Base-by-base conservation (phyloP, 2,797 vertebrate species). In the Callimico goeldii region DNA sequence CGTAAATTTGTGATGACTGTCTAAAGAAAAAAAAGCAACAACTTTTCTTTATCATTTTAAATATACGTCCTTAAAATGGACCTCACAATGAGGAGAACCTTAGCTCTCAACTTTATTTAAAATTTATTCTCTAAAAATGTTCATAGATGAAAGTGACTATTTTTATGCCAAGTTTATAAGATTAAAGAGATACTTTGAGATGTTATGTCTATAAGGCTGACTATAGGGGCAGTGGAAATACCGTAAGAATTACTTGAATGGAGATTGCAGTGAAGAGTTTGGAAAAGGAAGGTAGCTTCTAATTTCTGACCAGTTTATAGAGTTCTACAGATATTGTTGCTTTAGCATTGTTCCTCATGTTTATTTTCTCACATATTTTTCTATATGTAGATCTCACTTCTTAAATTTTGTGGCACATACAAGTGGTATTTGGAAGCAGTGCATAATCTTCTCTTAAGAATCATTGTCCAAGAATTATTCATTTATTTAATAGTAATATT, bases 171-270 rank as follows among this genome's bases (percentile, higher is more conserved):
- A 76, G 15, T 24, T 6, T 13, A 2, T 48, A 7, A 1, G 15
- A 41, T 55, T 15, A 81, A 85, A 76, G 33, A 58, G 10, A 9
- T 67, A 30, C 26, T 70, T 41, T 39, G 58, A 72, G 55, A 50
- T 8, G 24, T 6, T 4, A 36, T 19, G 2, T n/a, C 11, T 80
- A 2, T 55, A 36, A 83, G 15, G 24, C n/a, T 50, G n/a, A 75
- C 2, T 20, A 10, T 8, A 0, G 30, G 4, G 19, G 2, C 0
- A 1, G 13, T n/a, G 41, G 24, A 64, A 52, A 4, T 6, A 36
- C 43, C 7, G 8, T 58, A 33, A 22, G 19, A 50, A 39, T 41
- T 28, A 33, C 52, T 0, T 39, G 36, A 86, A 8, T 19, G 5
- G 39, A 72, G 39, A 19, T 1, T 64, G 9, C 58, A 81, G 64